These are phyloP conservation scores for Tinea semifulvella DNA, from an alignment of 2,888 invertebrate species.

Conservation along the genomic window DNA sequence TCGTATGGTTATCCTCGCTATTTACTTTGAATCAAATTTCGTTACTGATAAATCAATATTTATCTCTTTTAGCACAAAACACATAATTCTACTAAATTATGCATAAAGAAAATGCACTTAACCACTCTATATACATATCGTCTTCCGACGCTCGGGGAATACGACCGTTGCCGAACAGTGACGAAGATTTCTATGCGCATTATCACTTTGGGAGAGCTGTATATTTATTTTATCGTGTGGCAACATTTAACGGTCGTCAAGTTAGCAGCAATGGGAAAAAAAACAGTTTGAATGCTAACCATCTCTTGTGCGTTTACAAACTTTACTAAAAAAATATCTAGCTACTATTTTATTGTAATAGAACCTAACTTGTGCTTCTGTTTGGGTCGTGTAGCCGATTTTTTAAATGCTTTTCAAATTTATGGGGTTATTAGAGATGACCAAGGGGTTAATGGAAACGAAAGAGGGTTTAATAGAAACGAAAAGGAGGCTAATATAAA, in stretches of 20 bases:
- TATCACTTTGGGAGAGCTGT: no score
- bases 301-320: background rate
- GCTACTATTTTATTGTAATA: background rate
- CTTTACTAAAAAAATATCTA: background rate
- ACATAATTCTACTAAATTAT: no score
- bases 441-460: background rate
- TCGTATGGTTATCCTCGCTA: no score
- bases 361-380: background rate
- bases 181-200: no score
- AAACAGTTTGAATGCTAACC: background rate
- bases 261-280: background rate
- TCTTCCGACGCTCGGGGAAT: no score
- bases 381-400: background rate
- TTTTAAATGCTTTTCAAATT: background rate
- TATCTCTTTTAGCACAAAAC: no score
- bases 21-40: no score
- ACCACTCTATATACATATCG: no score
- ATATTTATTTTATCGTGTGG: background rate
- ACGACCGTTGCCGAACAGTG: no score
- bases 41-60: no score
- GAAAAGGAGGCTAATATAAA: background rate
- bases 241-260: background rate
- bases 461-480: background rate
- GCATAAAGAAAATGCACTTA: no score
- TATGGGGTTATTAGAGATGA: slow-evolving; percentile 4